These are phyloP conservation scores for Zaprionus ornatus DNA, from an alignment of 1,140 invertebrate genomes.

Conservation along the genomic window DNA sequence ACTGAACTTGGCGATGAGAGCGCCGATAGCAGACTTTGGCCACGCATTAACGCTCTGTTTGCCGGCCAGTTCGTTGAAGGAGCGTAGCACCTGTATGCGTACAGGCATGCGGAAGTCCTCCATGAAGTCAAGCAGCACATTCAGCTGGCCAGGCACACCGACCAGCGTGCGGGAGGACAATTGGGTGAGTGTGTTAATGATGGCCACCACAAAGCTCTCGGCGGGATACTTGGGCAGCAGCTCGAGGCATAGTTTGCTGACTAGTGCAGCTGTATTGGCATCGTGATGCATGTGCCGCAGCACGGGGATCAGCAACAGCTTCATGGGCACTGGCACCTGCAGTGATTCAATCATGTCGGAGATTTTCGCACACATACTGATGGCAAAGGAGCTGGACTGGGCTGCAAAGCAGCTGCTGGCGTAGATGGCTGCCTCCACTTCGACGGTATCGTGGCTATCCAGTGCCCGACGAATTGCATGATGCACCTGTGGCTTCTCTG, in stretches of 20 bases:
- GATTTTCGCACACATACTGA: constrained; percentile 97
- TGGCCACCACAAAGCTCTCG: constrained; percentile 93
- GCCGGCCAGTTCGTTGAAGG: constrained; percentile 90
- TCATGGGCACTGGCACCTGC: constrained; percentile 95
- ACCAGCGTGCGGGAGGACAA: constrained; percentile 94
- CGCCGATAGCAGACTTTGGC: constrained; percentile 88
- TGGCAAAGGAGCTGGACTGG: constrained; percentile 96
- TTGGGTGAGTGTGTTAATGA: constrained; percentile 94
- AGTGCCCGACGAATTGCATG: constrained; percentile 95
- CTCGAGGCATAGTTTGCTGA: constrained; percentile 91
- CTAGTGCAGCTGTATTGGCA: constrained; percentile 91
- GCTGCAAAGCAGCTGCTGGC: constrained; percentile 96
- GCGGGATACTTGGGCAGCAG: constrained; percentile 94
- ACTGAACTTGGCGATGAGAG: constrained; percentile 85
- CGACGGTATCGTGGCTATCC: constrained; percentile 97
- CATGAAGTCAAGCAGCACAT: constrained; percentile 85
- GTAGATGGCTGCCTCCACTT: constrained; percentile 98
- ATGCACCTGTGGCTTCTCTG: constrained; percentile 97
- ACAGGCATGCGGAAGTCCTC: constrained; percentile 88
- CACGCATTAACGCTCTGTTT: constrained; percentile 92
- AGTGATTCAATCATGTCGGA: constrained; percentile 97
- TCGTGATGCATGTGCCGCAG: constrained; percentile 98
- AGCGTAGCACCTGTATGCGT: constrained; percentile 89
- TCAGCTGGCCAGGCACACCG: constrained; percentile 94
- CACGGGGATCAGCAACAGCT: constrained; percentile 95